Evolutionary conservation across 2,888 invertebrate species (phyloP), one percentile per base, ranked within the genome.

Genomic region (Tethea ocularis): DNA sequence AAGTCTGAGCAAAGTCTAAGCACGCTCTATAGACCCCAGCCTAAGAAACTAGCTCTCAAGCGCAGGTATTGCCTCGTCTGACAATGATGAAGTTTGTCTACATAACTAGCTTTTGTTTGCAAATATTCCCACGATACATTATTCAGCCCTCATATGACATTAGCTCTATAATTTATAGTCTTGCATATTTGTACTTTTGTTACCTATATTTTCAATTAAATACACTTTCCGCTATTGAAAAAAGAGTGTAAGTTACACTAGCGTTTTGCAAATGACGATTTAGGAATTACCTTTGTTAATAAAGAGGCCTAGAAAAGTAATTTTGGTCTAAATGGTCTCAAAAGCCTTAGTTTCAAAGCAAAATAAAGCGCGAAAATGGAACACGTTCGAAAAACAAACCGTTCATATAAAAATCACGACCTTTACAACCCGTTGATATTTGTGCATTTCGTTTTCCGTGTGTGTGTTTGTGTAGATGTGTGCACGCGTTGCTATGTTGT

Each of bases 401-500:
- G 38, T 38, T 38, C 46, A 20, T 46, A 10, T 20, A 46, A 15
- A 46, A 46, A 46, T 46, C 46, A 46, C 46, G 46, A 46, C 60
- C 55, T 57, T 51, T 33, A 46, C 46, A 52, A 26, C 22, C 17
- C 57, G 59, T 52, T 52, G 13, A 24, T 52, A 24, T 57, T 61
- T 57, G 60, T 62, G 62, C 59, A 52, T 55, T 29, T 46, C 51
- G 46, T 20, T 46, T 1, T 20, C 8, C 10, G 10, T 46, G 46
- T 46, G 41, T 20, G 46, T 3, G 46, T 46, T 20, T 46, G 46
- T 46, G 46, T 46, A 10, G 46, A n/a, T 41, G 57, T 61, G 57
- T 61, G 41, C 52, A 46, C 51, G 52, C 41, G 56, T 56, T 52
- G 52, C 61, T 33, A 57, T 51, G 58, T 55, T 54, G 57, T 61